Evolutionary conservation across 2,888 invertebrate genomes (phyloP).

Genomic region (Alloscopus bannaensis): DNA sequence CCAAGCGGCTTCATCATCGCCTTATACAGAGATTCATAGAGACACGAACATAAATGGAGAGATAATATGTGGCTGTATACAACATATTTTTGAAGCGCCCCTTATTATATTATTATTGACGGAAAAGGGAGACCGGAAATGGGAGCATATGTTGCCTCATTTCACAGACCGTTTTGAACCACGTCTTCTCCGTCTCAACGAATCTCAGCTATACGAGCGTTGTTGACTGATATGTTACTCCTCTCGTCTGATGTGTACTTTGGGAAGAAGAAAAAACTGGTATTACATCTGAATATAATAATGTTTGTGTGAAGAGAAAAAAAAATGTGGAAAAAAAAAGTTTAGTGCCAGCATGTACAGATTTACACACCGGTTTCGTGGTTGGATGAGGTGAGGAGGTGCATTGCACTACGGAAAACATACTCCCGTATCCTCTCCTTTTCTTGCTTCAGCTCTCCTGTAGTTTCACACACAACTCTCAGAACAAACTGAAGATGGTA

Average conservation of each 20-base stretch:
- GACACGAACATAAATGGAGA: no score
- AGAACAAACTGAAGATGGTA: no score
- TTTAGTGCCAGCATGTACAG: neutral
- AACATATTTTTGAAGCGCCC: neutral
- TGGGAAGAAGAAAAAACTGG: neutral
- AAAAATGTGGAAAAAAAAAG: neutral
- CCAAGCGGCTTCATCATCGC: no score
- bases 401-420: slow-evolving; percentile 18
- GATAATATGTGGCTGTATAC: neutral
- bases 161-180: no score
- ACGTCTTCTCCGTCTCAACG: no score
- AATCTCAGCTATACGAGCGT: slow-evolving; percentile 26
- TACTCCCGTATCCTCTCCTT: neutral
- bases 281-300: neutral
- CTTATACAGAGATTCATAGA: no score
- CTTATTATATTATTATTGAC: slow-evolving; percentile 15
- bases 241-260: neutral
- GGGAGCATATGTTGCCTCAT: slow-evolving; percentile 69
- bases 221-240: slow-evolving; percentile 23
- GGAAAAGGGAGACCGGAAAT: slow-evolving; percentile 70
- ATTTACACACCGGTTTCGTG: slow-evolving; percentile 2
- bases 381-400: slow-evolving; percentile 24
- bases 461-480: no score
- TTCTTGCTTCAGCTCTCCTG: neutral
- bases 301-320: neutral